Evolutionary conservation across 2,113 vertebrate genomes (phyloP).

Genomic region (Gymnogyps californianus): DNA sequence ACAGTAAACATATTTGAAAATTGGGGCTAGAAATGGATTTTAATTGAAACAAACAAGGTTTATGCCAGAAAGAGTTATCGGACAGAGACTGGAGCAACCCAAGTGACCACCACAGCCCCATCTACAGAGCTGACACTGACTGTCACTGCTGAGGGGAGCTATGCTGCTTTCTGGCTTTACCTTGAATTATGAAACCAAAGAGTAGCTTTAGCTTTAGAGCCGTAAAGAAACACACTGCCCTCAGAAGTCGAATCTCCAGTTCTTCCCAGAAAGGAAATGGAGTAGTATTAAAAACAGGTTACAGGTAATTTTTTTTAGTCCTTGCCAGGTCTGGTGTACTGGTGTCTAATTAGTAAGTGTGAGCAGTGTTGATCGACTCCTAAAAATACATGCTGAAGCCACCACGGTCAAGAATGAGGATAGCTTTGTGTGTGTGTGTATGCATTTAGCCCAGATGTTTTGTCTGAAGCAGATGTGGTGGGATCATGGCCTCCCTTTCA

Average conservation of each 20-base stretch:
- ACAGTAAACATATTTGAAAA: neutral
- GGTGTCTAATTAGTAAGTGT: neutral
- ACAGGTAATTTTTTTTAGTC: neutral
- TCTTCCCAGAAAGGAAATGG: neutral
- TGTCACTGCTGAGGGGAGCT: neutral
- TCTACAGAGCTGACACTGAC: neutral
- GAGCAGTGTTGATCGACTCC: neutral
- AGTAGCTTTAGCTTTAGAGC: neutral
- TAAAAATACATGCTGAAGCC: neutral
- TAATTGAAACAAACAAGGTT: neutral
- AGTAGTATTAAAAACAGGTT: neutral
- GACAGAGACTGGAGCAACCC: neutral
- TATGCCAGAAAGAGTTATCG: neutral
- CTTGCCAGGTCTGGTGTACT: neutral
- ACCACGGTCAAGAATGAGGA: neutral
- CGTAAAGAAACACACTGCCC: neutral
- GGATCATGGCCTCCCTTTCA: constrained; percentile 15
- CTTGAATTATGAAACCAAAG: neutral
- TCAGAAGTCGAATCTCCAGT: neutral
- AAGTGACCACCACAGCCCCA: neutral
- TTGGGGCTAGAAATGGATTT: neutral
- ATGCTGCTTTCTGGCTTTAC: neutral
- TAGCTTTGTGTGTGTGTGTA: neutral
- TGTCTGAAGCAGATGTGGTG: neutral
- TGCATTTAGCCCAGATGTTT: neutral